Evolutionary conservation across 2,888 invertebrate genomes (phyloP).

Genomic region (Drosophila fulvimacula): DNA sequence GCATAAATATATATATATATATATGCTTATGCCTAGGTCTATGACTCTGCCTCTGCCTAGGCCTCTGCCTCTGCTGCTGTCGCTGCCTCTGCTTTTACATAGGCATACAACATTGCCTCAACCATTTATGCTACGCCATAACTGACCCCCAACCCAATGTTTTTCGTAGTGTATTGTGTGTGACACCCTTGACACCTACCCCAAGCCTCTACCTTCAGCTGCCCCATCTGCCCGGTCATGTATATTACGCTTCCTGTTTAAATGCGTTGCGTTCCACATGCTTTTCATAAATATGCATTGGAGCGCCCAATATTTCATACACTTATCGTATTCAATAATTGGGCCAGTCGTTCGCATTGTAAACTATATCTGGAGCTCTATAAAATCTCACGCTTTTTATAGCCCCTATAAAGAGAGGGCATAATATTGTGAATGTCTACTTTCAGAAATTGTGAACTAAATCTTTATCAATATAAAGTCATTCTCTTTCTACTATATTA

Average conservation of each 20-base stretch:
- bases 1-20: neutral
- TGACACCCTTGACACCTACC: conserved; percentile 14
- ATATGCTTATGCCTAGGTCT: conserved; percentile 11
- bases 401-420: neutral
- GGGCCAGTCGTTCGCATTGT: conserved; percentile 31
- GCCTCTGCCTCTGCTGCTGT: neutral
- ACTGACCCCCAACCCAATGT: conserved; percentile 39
- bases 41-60: conserved; percentile 6
- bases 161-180: conserved; percentile 43
- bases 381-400: neutral
- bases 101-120: neutral
- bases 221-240: neutral
- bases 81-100: neutral
- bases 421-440: neutral
- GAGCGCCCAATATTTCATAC: conserved; percentile 31
- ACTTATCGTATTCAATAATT: conserved; percentile 23
- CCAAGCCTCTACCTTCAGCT: neutral
- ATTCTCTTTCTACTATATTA: neutral
- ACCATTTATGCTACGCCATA: conserved; percentile 8
- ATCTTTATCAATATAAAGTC: neutral
- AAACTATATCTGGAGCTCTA: conserved; percentile 30
- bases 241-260: conserved; percentile 37
- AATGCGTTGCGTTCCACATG: conserved; percentile 11
- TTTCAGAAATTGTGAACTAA: neutral
- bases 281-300: conserved; percentile 10